A percentile compares a stretch with the other conserved stretches of the same genome.
These are phyloP conservation scores for Kryptopterus vitreolus DNA, from an alignment of 2,797 vertebrate species.

Conservation along the genomic window DNA sequence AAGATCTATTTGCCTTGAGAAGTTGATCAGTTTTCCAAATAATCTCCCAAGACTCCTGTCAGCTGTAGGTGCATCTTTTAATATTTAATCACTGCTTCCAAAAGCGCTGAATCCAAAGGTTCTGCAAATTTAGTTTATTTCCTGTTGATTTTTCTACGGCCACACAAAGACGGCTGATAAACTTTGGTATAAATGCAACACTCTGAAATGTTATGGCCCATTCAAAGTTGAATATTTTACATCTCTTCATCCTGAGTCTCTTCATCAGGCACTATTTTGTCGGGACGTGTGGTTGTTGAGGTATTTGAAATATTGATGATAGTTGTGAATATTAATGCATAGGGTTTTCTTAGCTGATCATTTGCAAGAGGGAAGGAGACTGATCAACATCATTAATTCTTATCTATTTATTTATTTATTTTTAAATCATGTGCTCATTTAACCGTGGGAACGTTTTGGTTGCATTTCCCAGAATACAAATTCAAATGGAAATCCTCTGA, in stretches of 20 bases:
- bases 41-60: background rate
- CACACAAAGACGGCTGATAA: background rate
- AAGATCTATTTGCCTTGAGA: background rate
- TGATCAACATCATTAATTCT: background rate
- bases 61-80: background rate
- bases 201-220: background rate
- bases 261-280: background rate
- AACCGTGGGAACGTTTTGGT: background rate
- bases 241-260: background rate
- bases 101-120: background rate
- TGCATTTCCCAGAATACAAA: background rate
- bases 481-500: background rate
- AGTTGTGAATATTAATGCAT: background rate
- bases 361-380: background rate
- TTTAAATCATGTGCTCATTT: background rate
- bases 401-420: background rate
- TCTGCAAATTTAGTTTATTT: background rate
- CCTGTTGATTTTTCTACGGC: background rate
- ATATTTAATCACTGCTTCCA: background rate
- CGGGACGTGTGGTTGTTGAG: background rate
- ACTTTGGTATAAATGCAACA: background rate
- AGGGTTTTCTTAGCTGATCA: background rate
- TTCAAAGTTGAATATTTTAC: background rate
- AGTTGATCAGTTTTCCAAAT: background rate
- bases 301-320: background rate